Conservation (phyloP, 2,113 vertebrate genomes). For the Stigmatopora argus region DNA sequence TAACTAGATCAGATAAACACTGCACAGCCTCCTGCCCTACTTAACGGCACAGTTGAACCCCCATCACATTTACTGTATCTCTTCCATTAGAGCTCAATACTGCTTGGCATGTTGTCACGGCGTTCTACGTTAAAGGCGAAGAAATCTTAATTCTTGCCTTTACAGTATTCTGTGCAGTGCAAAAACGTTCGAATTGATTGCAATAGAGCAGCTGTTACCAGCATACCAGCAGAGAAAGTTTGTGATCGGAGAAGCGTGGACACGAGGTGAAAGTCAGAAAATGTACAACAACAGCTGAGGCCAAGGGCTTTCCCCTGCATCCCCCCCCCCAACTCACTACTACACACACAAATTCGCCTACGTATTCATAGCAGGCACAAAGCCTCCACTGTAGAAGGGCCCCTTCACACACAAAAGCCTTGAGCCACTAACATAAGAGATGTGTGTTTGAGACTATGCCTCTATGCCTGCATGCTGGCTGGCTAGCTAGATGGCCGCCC, state of each 20-base stretch:
- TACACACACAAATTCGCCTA: slow-evolving; percentile 40
- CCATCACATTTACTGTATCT: neutral
- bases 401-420: slow-evolving; percentile 42
- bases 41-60: neutral
- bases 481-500: neutral
- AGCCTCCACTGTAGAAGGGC: slow-evolving; percentile 44
- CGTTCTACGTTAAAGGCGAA: too few relatives aligned
- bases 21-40: slow-evolving; percentile 49
- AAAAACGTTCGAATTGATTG: too few relatives aligned
- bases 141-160: too few relatives aligned
- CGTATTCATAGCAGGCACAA: slow-evolving; percentile 51
- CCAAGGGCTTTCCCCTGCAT: slow-evolving; percentile 55
- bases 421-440: slow-evolving; percentile 35
- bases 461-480: slow-evolving; percentile 2
- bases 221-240: slow-evolving; percentile 32
- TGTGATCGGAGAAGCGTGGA: neutral
- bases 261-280: slow-evolving; percentile 34
- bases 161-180: too few relatives aligned
- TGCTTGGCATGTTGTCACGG: too few relatives aligned
- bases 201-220: slow-evolving; percentile 11
- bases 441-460: slow-evolving; percentile 15
- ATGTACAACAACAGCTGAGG: slow-evolving; percentile 59
- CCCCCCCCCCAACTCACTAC: slow-evolving; percentile 12
- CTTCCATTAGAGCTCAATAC: too few relatives aligned
- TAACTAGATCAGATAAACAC: slow-evolving; percentile 51